A percentile compares a stretch with the other conserved stretches of the same genome.
These are phyloP conservation scores for Rhombomys opimus DNA, from an alignment of 2,113 vertebrate species.

Conservation along the genomic window DNA sequence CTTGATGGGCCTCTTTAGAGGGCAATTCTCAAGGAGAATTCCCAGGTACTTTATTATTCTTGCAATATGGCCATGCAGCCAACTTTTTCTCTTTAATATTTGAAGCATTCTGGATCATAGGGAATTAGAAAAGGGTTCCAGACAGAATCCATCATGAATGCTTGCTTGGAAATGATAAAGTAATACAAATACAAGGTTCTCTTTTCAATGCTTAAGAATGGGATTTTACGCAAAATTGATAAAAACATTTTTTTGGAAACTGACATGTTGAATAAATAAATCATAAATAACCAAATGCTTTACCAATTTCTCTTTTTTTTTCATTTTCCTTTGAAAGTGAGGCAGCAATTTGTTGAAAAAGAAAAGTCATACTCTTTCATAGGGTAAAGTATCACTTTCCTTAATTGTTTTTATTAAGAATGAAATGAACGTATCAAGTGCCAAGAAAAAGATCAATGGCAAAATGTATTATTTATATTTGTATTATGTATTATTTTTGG, in stretches of 20 bases:
- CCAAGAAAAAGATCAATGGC: too few species aligned
- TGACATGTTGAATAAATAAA: neutral
- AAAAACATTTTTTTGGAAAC: neutral
- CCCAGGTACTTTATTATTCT: neutral
- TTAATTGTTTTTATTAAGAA: neutral
- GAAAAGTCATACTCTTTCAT: neutral
- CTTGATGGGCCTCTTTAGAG: constrained; percentile 53
- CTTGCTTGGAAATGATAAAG: neutral
- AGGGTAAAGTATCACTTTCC: neutral
- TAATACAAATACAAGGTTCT: neutral
- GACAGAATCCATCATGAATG: constrained; percentile 19
- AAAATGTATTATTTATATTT: neutral
- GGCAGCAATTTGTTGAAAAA: neutral
- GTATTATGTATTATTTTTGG: neutral
- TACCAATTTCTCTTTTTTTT: neutral
- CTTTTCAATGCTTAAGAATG: neutral
- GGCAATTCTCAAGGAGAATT: constrained; percentile 66
- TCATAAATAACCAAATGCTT: neutral
- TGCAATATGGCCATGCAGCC: constrained; percentile 24
- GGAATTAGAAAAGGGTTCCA: constrained; percentile 27
- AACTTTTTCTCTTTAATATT: constrained; percentile 65
- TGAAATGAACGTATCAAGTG: neutral
- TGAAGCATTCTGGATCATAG: constrained; percentile 47
- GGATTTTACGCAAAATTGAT: constrained; percentile 17
- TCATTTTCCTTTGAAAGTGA: constrained; percentile 8